Evolutionary conservation across 2,888 invertebrate species (phyloP).

Genomic region (Himalopsyche japonica): DNA sequence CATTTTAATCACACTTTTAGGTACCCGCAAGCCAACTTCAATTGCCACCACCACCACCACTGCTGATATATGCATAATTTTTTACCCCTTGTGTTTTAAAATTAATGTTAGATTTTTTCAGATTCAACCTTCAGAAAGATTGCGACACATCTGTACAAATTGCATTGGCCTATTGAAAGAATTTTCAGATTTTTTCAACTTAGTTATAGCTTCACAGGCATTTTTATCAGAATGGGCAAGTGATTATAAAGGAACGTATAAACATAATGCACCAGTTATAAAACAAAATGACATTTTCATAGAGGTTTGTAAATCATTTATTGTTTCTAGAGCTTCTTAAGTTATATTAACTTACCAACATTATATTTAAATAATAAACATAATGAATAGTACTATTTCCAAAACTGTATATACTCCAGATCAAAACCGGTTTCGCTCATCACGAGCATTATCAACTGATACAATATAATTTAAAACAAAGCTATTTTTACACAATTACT

Average conservation of each 20-base stretch:
- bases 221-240: background rate
- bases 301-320: background rate
- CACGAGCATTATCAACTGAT: too few relatives aligned
- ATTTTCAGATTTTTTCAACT: constrained; percentile 1
- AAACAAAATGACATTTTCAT: background rate
- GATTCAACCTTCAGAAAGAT: background rate
- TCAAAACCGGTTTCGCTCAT: too few relatives aligned
- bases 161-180: background rate
- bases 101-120: background rate
- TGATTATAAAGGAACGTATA: background rate
- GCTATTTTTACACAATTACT: too few relatives aligned
- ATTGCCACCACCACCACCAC: too few relatives aligned
- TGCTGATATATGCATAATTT: too few relatives aligned
- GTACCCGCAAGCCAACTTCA: too few relatives aligned
- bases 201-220: background rate
- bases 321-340: background rate
- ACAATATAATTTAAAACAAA: too few relatives aligned
- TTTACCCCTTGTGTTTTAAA: background rate
- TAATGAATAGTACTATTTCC: too few relatives aligned
- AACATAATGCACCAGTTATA: background rate
- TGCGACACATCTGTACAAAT: background rate
- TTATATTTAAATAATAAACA: too few relatives aligned
- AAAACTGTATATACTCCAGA: too few relatives aligned
- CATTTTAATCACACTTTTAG: too few relatives aligned
- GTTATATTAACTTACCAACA: background rate